A percentile compares a stretch with the other conserved stretches of the same genome.
Conservation (phyloP, 2,888 invertebrate species). For the Eustalomyia histrio region DNA sequence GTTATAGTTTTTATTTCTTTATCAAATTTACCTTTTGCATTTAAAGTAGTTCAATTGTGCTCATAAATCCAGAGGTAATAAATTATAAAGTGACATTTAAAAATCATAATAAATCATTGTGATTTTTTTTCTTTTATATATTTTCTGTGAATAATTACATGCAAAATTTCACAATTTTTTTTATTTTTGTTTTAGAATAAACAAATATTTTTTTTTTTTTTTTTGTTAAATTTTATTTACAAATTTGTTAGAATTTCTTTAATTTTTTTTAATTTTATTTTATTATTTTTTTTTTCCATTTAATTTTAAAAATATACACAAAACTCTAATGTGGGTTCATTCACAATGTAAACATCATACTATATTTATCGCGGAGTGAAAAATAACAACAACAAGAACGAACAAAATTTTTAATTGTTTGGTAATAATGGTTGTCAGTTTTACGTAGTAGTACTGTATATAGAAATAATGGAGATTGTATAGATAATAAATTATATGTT, state of each 20-base stretch:
- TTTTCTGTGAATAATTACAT: background rate
- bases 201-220: background rate
- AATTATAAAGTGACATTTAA: slow-evolving; percentile 29
- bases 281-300: slow-evolving; percentile 4
- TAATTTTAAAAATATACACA: background rate
- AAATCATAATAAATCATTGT: slow-evolving; percentile 27
- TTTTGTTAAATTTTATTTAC: background rate
- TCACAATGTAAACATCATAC: slow-evolving; percentile 22
- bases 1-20: background rate
- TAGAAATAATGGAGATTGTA: no score
- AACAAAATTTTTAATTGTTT: background rate
- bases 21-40: background rate
- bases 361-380: slow-evolving; percentile 25
- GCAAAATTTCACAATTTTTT: background rate
- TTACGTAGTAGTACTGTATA: background rate
- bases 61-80: slow-evolving; percentile 17
- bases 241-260: background rate
- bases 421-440: background rate
- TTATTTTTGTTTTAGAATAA: background rate
- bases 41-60: slow-evolving; percentile 13
- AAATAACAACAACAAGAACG: background rate
- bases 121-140: background rate
- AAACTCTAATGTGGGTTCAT: slow-evolving; percentile 2
- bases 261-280: background rate
- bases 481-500: no score